Evolutionary conservation across 1,140 invertebrate genomes (phyloP), one percentile per base, ranked within the genome.

Genomic region (Calliopsis andreniformis): DNA sequence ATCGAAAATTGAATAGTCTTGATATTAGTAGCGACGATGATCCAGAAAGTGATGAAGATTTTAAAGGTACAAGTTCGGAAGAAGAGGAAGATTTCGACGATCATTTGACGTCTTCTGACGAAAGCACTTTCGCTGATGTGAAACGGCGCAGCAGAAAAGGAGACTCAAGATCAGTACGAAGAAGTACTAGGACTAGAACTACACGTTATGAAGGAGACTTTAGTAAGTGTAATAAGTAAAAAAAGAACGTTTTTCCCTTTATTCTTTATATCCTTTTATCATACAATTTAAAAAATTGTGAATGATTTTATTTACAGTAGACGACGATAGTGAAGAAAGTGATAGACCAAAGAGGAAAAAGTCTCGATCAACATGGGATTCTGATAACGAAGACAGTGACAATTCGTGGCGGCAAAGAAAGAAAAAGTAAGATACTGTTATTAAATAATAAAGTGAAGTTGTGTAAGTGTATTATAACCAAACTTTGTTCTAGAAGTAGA

Each of bases 31-130:
- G 95, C 49, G 96, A 96, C 69, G 96, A 97, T 71, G 96, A 97
- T 87, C 95, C 94, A 73, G 94, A 94, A 76, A 96, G 95, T 2
- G 97, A 98, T 86, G 96, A 97, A 90, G 97, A 97, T 89, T 98
- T 98, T 80, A 97, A 97, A 84, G 95, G 94, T n/a, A 90, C 91
- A 0, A 94, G 92, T 86, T 93, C 93, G 2, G 94, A 94, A 10
- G 93, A 94, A 0, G 94, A 95, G 0, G 94, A 94, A 69, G 93
- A 94, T 32, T 93, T 93, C 30, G 93, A 93, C 6, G 93, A 94
- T 49, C 93, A 93, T 49, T 79, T 92, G 6, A 92, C 92, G 28
- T 94, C 94, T 16, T 93, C 93, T 12, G 93, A 95, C 66, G 94
- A 95, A 32, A 94, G 93, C 47, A 94, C 93, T 76, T 92, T 93